phyloP scores from a whole-genome alignment of 2,888 invertebrate genomes.

The Heliothis peltigera region DNA sequence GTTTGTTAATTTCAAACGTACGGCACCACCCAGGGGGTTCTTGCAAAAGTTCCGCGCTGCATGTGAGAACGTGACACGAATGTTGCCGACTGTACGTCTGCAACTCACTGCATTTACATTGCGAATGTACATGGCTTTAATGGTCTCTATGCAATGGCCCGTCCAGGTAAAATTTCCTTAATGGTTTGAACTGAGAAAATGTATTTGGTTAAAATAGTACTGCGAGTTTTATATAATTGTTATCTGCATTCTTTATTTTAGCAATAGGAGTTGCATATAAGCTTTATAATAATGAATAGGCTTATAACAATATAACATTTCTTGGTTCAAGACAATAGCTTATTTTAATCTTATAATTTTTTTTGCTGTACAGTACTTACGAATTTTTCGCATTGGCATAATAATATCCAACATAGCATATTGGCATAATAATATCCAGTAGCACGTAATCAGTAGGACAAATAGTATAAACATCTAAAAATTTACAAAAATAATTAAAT shows the following conservation, averaged over 20 bases:
- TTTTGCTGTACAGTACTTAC: too few relatives aligned
- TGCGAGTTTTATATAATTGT: not conserved
- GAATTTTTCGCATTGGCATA: too few relatives aligned
- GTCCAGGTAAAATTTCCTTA: slow-evolving; percentile 14
- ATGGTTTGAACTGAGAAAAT: slow-evolving; percentile 4
- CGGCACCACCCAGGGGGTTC: slow-evolving; percentile 34
- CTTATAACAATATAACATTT: too few relatives aligned
- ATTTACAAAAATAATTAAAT: not conserved
- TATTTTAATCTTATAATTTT: too few relatives aligned
- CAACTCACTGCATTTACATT: slow-evolving; percentile 56
- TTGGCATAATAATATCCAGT: too few relatives aligned
- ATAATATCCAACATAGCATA: too few relatives aligned
- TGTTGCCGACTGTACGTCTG: slow-evolving; percentile 36
- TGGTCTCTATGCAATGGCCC: slow-evolving; percentile 19
- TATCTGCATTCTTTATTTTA: too few relatives aligned
- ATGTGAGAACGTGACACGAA: slow-evolving; percentile 57
- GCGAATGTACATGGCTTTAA: slow-evolving; percentile 35
- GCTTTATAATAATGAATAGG: too few relatives aligned
- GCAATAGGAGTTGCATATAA: too few relatives aligned
- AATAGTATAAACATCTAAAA: too few relatives aligned
- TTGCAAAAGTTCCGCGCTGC: slow-evolving; percentile 50
- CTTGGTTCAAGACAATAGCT: too few relatives aligned
- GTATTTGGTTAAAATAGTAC: not conserved
- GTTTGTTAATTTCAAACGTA: slow-evolving; percentile 57
- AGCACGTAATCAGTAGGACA: too few relatives aligned